Evolutionary conservation across 2,888 invertebrate genomes (phyloP), one percentile per base, ranked within the genome.

Genomic region (Rhingia rostrata): DNA sequence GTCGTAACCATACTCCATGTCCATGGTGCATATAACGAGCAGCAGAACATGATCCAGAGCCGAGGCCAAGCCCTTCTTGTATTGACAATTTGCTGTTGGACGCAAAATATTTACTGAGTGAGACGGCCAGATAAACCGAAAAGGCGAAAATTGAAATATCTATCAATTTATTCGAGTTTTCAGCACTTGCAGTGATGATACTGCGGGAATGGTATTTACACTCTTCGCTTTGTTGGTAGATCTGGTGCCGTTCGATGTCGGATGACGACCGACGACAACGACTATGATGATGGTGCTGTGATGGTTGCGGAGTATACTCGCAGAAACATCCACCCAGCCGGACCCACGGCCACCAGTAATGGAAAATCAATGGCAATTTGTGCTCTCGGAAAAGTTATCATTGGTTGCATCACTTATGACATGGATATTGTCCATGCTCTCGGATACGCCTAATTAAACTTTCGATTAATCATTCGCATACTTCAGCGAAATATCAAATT

Each of bases 391-490:
- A 75, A 77, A 82, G 77, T 82, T 82, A 82, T 82, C 72, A 77
- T 67, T 82, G 82, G 77, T 77, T 77, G 66, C 82, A 77, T 77
- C 82, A 61, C 70, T 72, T 82, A 82, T 77, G 72, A 82, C 72
- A 72, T 82, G 82, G 72, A 67, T 82, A 77, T 82, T 41, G 54
- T 60, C 70, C 77, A 51, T 81, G 33, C 39, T 53, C 53, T 35
- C 64, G 60, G 82, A 84, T 86, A 86, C 53, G 86, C 80, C 81
- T 86, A 86, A 85, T 86, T 86, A 86, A 86, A 85, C 84, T 86
- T 84, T 86, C 86, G 81, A 86, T 86, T 86, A 86, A 86, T 86
- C 86, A 86, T 86, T 74, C 81, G 77, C 47, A 84, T 84, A 78
- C 80, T 73, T 69, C 80, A 81, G 84, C 70, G 84, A 77, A 77